Conservation (phyloP, 2,888 invertebrate species). For the Eristalis tenax region DNA sequence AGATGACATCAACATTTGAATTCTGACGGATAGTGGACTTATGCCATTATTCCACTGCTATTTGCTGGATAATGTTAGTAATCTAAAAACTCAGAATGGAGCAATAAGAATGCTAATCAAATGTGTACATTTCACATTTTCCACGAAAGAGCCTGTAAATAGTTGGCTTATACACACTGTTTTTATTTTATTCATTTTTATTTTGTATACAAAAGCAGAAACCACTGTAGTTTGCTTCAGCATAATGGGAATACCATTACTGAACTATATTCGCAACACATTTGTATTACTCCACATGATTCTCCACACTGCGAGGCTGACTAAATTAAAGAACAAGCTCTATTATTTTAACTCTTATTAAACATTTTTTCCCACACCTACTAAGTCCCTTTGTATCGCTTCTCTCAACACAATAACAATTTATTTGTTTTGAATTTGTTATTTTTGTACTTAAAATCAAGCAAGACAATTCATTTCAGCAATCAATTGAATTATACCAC, state of each 20-base stretch:
- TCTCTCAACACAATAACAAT: constrained; percentile 35
- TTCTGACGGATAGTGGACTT: too few species aligned
- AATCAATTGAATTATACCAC: constrained; percentile 14
- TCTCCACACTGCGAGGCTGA: constrained; percentile 29
- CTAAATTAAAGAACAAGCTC: constrained; percentile 24
- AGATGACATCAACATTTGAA: too few species aligned
- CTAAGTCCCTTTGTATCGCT: constrained; percentile 38
- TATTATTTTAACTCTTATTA: constrained; percentile 22
- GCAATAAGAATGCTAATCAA: too few species aligned
- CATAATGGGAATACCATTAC: not conserved
- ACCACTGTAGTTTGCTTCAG: constrained; percentile 16
- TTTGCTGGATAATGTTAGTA: too few species aligned
- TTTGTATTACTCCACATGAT: not conserved
- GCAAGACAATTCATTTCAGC: constrained; percentile 8
- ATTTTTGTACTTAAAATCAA: constrained; percentile 10
- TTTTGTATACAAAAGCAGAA: too few species aligned
- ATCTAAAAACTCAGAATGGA: too few species aligned
- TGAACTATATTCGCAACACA: not conserved
- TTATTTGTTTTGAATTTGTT: constrained; percentile 9
- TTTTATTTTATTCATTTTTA: too few species aligned
- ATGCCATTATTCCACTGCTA: too few species aligned
- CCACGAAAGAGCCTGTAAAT: too few species aligned
- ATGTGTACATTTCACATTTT: too few species aligned
- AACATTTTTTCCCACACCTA: constrained; percentile 5
- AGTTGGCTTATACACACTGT: too few species aligned